Base-by-base conservation (phyloP, 2,113 vertebrate genomes). In the Gymnocephalus cernua region DNA sequence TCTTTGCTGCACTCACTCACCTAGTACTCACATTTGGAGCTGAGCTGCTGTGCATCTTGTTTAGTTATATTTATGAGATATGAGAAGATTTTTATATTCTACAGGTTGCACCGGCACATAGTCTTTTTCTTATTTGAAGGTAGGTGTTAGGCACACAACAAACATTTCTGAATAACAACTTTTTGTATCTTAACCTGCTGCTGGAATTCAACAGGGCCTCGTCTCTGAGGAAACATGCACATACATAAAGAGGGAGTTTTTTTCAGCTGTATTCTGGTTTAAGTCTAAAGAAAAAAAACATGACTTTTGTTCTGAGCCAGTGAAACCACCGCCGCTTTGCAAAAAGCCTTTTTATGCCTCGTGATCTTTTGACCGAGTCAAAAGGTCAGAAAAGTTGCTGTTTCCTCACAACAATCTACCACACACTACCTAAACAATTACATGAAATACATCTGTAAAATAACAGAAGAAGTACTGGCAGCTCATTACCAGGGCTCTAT, bases 81-180 rank as follows among this genome's bases (percentile, higher is more conserved):
- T n/a, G n/a, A n/a, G n/a, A 74, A 79, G 4, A 75, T 74, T 21
- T 78, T 65, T 59, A 65, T 87, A 79, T 32, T 38, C 64, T n/a
- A 25, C 61, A 75, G 51, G 50, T 58, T 65, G 51, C 53, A 59
- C 21, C 59, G 15, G 38, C 38, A 21, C 29, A 15, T 6, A 45
- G 47, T 67, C 29, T 53, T 27, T 19, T 38, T 67, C 29, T 68
- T 54, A 38, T 47, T 56, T 75, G 21, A 67, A 47, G 63, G 35
- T n/a, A 54, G n/a, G 38, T 13, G 54, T 68, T 53, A 18, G 41
- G 47, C 56, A 35, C 18, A 51, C 11, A 41, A 1, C 14, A n/a
- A 64, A 58, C 29, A 21, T 18, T 50, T 68, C 18, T 21, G 59
- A 73, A 78, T 45, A 69, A 59, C n/a, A 66, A 10, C 35, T 59